These are phyloP conservation scores for Mythimna pallens DNA, from an alignment of 2,888 invertebrate species.

Conservation along the genomic window DNA sequence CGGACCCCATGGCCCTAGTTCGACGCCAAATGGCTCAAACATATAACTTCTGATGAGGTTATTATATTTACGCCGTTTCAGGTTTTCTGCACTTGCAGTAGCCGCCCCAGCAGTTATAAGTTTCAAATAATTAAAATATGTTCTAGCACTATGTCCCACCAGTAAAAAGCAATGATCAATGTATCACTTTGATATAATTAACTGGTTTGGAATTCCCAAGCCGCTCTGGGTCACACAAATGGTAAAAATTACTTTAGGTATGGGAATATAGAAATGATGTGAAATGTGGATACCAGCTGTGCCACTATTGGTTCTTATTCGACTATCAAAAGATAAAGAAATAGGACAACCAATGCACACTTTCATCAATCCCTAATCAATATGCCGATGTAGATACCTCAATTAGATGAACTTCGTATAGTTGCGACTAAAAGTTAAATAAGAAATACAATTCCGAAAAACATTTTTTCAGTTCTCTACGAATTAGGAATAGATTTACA, in stretches of 20 bases:
- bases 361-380: background rate
- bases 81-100: too few relatives aligned
- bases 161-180: too few relatives aligned
- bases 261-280: background rate
- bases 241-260: background rate
- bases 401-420: background rate
- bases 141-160: too few relatives aligned
- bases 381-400: background rate
- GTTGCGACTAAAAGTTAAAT: background rate
- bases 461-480: constrained; percentile 8
- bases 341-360: constrained; percentile 2
- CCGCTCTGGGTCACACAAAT: too few relatives aligned
- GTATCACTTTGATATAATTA: background rate
- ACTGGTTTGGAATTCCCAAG: background rate
- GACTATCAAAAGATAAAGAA: constrained; percentile 16
- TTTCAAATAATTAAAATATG: too few relatives aligned
- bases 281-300: background rate
- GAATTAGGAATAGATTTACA: constrained; percentile 19
- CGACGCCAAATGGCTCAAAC: too few relatives aligned
- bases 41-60: too few relatives aligned
- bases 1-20: too few relatives aligned
- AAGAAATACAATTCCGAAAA: background rate
- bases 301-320: background rate
- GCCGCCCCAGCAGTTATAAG: too few relatives aligned
- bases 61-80: too few relatives aligned